These are phyloP conservation scores for Mus minutoides DNA, from an alignment of 2,797 vertebrate genomes.

Conservation along the genomic window DNA sequence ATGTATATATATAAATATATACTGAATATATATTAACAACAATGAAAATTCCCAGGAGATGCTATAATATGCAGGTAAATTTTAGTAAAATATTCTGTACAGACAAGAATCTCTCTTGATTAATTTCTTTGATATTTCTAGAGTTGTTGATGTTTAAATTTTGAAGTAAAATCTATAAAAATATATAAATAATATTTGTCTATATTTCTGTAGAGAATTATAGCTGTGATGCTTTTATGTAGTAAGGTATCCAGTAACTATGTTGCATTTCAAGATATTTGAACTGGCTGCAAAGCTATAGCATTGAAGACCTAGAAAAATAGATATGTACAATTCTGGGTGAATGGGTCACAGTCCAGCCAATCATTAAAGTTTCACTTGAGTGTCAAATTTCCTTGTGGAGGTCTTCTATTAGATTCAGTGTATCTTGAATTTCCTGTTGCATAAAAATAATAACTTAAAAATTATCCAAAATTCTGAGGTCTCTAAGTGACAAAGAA, in stretches of 20 bases:
- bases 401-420: too few relatives aligned
- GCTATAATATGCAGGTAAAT: background rate
- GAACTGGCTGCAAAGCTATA: background rate
- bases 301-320: conserved; percentile 11
- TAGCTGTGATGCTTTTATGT: background rate
- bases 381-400: background rate
- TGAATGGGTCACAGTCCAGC: background rate
- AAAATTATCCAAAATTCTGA: conserved; percentile 7
- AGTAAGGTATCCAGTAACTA: background rate
- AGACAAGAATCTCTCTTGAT: background rate
- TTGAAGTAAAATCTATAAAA: background rate
- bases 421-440: too few relatives aligned
- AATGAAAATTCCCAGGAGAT: background rate
- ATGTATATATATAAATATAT: background rate
- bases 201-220: background rate
- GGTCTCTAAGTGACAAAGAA: background rate
- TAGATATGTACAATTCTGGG: background rate
- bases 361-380: background rate
- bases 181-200: background rate
- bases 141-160: background rate
- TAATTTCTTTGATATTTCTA: background rate
- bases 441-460: background rate
- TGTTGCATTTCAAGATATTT: background rate
- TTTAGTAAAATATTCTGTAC: background rate
- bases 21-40: background rate